Evolutionary conservation across 2,888 invertebrate genomes (phyloP), one percentile per base, ranked within the genome.

Genomic region (Digitonthophagus gazella): DNA sequence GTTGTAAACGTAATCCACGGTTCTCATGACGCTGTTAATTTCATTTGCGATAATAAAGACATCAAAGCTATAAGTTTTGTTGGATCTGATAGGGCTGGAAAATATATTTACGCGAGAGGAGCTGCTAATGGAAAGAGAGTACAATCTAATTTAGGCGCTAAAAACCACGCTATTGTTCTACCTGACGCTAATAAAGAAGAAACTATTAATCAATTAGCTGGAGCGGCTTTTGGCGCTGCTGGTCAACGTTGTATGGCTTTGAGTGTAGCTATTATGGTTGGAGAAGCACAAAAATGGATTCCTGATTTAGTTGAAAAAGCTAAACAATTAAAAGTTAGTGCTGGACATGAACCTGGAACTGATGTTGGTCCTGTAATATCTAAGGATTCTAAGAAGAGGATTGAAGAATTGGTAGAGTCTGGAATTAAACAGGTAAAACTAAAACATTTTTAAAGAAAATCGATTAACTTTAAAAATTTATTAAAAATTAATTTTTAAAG

Each of bases 231-330:
- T 83, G 99, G 99, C 0, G 99, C 99, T 4, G 99, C 99, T 57
- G 99, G 99, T 0, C 99, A 99, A 83, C 88, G 99, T 57, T 99
- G 99, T 82, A 99, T 99, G 99, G 99, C 99, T 0, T 88, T 99
- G 65, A 96, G 97, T 66, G 96, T 96, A 0, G 95, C 92, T 1
- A 90, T 97, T 22, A 92, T 97, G 81, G 97, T 98, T 0, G 91
- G 91, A 58, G 93, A 96, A 75, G 90, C 98, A 0, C 91, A 91
- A 75, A 86, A 95, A 54, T 99, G 99, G 99, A 90, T 99, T 69
- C 93, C 96, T 0, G 98, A 99, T 66, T 83, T 98, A 58, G 92
- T 95, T 0, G 89, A 91, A 80, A 91, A 88, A 75, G 94, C 95
- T 0, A 88, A 89, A 78, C 90, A 89, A 70, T 72, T 83, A 65